A percentile compares a stretch with the other conserved stretches of the same genome.
These are phyloP conservation scores for Meloidogyne hapla DNA, from an alignment of 1,140 invertebrate species.

Conservation along the genomic window DNA sequence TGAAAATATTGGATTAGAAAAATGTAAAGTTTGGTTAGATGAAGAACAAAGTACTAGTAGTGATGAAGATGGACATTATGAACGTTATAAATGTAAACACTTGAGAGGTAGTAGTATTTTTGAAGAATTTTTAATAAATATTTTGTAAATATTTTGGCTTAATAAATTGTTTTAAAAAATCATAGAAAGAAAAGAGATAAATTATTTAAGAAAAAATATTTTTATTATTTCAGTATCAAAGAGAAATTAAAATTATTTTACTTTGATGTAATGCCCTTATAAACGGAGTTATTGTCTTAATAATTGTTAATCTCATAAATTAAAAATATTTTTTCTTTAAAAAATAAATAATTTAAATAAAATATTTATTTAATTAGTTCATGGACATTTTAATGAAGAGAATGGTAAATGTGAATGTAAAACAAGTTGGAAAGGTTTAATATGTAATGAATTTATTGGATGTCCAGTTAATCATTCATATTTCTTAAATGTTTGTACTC, in stretches of 20 bases:
- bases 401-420: slow-evolving; percentile 44
- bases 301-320: no score
- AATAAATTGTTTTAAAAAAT: no score
- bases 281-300: no score
- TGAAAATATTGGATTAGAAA: slow-evolving; percentile 42
- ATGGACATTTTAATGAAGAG: slow-evolving; percentile 46
- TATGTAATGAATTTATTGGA: slow-evolving; percentile 45
- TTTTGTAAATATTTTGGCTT: background rate
- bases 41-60: slow-evolving; percentile 34
- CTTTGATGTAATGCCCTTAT: no score
- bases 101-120: slow-evolving; percentile 41
- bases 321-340: no score
- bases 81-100: slow-evolving; percentile 54
- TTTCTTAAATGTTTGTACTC: slow-evolving; percentile 42
- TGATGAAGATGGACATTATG: slow-evolving; percentile 42
- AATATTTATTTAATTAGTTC: slow-evolving; percentile 38
- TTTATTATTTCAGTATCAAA: no score
- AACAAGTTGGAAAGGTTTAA: slow-evolving; percentile 49
- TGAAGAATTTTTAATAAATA: no score
- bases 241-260: no score
- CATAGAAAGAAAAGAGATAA: no score
- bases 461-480: slow-evolving; percentile 47
- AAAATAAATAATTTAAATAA: slow-evolving; percentile 7
- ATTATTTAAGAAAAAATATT: no score
- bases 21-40: slow-evolving; percentile 40